Evolutionary conservation across 2,113 vertebrate genomes (phyloP).

Genomic region (Hypanus sabinus): DNA sequence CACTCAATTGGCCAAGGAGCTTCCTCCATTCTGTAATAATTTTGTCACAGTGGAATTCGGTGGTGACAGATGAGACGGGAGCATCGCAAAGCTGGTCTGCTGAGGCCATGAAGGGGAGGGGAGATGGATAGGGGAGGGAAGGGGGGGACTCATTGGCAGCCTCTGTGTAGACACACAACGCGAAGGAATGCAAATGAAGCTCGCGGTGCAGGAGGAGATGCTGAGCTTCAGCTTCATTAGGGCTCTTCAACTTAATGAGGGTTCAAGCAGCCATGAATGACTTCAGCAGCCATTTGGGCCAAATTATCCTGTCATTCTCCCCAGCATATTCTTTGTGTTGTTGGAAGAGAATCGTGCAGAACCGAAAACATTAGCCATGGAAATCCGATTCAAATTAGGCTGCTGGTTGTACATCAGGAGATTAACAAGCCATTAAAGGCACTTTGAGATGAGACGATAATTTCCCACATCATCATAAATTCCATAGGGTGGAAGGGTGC

Average conservation of each 20-base stretch:
- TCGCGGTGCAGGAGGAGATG: not conserved
- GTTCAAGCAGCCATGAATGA: constrained; percentile 15
- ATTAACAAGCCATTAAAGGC: constrained; percentile 37
- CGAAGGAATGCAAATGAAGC: not conserved
- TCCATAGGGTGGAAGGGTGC: not conserved
- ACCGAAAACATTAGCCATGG: constrained; percentile 30
- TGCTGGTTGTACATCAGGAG: constrained; percentile 35
- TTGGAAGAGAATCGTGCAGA: constrained; percentile 11
- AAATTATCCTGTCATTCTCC: constrained; percentile 34
- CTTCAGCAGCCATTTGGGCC: not conserved
- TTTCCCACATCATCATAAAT: constrained; percentile 22
- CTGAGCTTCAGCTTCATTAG: not conserved
- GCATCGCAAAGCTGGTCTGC: too few species aligned
- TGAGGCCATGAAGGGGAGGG: not conserved
- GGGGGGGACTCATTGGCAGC: not conserved
- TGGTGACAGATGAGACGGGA: not conserved
- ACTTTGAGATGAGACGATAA: constrained; percentile 22
- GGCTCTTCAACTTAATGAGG: constrained; percentile 17
- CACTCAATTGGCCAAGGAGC: too few species aligned
- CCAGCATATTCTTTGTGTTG: constrained; percentile 11
- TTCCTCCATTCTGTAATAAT: too few species aligned
- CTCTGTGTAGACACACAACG: not conserved
- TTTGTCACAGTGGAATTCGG: too few species aligned
- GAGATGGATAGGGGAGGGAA: not conserved
- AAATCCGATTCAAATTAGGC: constrained; percentile 37